These are phyloP conservation scores for Plusia festucae DNA, from an alignment of 2,888 invertebrate species.

Conservation along the genomic window DNA sequence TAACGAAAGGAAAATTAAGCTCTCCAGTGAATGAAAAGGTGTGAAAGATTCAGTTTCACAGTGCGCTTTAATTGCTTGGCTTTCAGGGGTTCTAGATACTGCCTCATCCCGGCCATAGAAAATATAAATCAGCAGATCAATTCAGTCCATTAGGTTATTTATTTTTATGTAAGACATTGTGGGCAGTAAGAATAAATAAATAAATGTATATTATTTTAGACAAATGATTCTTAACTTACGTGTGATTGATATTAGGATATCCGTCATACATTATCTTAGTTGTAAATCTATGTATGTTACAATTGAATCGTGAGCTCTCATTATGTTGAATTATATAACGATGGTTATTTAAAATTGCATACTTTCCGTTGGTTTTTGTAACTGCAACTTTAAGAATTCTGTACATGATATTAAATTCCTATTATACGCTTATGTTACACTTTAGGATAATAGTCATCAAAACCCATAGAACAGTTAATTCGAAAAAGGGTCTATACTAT, in stretches of 20 bases:
- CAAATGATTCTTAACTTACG: background rate
- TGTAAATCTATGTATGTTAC: too few relatives aligned
- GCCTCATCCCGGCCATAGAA: slow-evolving; percentile 34
- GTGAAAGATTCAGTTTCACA: slow-evolving; percentile 59
- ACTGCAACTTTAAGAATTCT: too few relatives aligned
- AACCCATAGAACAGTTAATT: background rate
- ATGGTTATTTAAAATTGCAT: too few relatives aligned
- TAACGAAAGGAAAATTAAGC: slow-evolving; percentile 68
- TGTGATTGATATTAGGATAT: too few relatives aligned
- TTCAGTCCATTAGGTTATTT: slow-evolving; percentile 20
- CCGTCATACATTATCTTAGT: too few relatives aligned
- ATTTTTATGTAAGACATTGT: background rate
- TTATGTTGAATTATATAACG: too few relatives aligned
- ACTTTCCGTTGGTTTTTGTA: too few relatives aligned
- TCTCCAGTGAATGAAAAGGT: slow-evolving; percentile 58
- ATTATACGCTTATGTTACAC: too few relatives aligned
- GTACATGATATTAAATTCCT: too few relatives aligned
- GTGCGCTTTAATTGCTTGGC: slow-evolving; percentile 66
- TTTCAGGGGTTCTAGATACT: slow-evolving; percentile 53
- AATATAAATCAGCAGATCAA: slow-evolving; percentile 35
- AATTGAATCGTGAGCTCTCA: too few relatives aligned
- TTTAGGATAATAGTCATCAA: background rate
- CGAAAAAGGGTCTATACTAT: background rate
- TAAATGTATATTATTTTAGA: too few relatives aligned
- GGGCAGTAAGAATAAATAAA: too few relatives aligned